These are phyloP conservation scores for Oenanthe melanoleuca DNA, from an alignment of 2,113 vertebrate genomes.

Conservation along the genomic window DNA sequence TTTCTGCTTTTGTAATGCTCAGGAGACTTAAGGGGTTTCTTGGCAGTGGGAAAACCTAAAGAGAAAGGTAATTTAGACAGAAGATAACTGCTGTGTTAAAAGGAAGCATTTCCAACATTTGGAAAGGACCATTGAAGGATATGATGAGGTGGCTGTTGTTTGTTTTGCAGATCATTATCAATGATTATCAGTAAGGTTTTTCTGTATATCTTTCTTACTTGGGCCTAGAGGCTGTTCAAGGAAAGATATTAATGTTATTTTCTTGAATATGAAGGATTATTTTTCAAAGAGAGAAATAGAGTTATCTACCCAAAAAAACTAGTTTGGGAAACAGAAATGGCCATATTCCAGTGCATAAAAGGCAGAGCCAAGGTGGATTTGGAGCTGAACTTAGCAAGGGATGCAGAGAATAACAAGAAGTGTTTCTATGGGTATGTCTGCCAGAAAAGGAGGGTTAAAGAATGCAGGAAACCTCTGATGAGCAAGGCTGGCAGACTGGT, in stretches of 20 bases:
- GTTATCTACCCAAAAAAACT: background rate
- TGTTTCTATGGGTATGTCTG: accelerated
- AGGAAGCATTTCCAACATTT: background rate
- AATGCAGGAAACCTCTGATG: background rate
- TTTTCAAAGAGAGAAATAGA: background rate
- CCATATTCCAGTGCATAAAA: background rate
- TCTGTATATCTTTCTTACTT: background rate
- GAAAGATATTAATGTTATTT: background rate
- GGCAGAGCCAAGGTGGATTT: background rate
- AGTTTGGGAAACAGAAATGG: background rate
- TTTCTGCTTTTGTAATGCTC: background rate
- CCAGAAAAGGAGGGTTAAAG: background rate
- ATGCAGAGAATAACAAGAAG: background rate
- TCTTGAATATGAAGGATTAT: background rate
- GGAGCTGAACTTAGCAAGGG: background rate
- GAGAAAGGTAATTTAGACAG: background rate
- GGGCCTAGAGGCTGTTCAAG: background rate
- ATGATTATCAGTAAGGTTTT: background rate
- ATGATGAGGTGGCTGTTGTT: background rate
- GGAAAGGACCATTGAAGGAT: background rate
- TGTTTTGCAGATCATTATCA: background rate
- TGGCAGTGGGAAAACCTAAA: background rate
- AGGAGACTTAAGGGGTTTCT: background rate
- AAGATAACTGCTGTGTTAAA: background rate
- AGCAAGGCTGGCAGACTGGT: background rate